phyloP scores from a whole-genome alignment of 30 jellyfish, hydroid and myxozoan genomes.

The Clytia hemisphaerica region DNA sequence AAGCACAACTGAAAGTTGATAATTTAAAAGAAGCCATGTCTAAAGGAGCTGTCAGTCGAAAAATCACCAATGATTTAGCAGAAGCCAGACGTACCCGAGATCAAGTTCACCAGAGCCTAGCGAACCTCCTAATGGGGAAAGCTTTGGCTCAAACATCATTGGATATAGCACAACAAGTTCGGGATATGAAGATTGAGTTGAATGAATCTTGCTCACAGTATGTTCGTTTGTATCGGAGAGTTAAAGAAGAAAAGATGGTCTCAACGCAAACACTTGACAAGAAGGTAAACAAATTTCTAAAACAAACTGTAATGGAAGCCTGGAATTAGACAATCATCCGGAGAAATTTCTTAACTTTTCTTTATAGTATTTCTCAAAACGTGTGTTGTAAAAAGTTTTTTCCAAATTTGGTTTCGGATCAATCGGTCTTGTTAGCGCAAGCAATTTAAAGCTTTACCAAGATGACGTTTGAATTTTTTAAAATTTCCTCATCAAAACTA shows the following conservation, averaged over 20 bases:
- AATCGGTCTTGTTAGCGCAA: too few species aligned
- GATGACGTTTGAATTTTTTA: too few species aligned
- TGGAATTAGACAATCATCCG: too few species aligned
- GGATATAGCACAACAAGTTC: background rate
- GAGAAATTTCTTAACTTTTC: too few species aligned
- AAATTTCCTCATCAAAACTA: too few species aligned
- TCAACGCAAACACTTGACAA: slow-evolving; percentile 15
- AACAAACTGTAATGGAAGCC: too few species aligned
- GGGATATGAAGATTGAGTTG: background rate
- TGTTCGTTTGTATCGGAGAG: slow-evolving; percentile 23
- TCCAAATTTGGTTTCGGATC: background rate
- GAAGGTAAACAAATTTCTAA: slow-evolving; percentile 54
- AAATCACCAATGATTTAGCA: slow-evolving; percentile 5
- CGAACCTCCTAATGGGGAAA: slow-evolving; percentile 1
- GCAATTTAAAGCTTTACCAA: too few species aligned
- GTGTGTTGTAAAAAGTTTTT: background rate
- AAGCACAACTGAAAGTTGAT: slow-evolving; percentile 48
- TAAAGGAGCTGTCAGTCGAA: slow-evolving; percentile 25
- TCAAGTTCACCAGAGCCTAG: background rate
- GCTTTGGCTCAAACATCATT: background rate
- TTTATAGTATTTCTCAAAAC: background rate
- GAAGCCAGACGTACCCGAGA: slow-evolving; percentile 17
- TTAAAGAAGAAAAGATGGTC: slow-evolving; percentile 36
- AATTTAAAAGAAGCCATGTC: slow-evolving; percentile 14
- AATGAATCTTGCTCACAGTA: slow-evolving; percentile 21